Evolutionary conservation across 2,113 vertebrate species (phyloP), one percentile per base, ranked within the genome.

Genomic region (Gymnocephalus cernua): DNA sequence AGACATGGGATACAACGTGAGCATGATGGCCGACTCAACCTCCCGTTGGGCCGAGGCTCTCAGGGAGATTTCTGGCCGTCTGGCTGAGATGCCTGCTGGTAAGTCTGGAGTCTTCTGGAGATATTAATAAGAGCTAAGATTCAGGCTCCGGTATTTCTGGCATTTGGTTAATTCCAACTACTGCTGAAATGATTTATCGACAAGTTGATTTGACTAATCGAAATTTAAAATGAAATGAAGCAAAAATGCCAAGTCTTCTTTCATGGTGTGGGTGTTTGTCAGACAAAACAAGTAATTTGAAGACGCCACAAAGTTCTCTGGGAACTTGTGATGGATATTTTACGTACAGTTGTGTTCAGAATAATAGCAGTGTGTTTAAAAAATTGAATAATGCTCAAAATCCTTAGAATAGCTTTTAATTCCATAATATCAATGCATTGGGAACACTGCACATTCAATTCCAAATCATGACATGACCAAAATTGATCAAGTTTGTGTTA

Each of bases 81-180:
- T 99, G 92, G 98, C 98, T 79, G 98, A 99, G 94, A 99, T 99
- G 98, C 98, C 98, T 86, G 98, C 98, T 89, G 98, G 98, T 99
- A 84, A 91, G 94, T 90, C 48, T 82, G 11, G 14, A 64, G 27
- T 51, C 67, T 61, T 6, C 41, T 25, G 4, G 21, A 77, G n/a
- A n/a, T 50, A 27, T 9, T 12, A 21, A 41, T 3, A 13, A 54
- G 14, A 65, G 6, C 21, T 54, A 4, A 54, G 44, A 65, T 48
- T 62, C 19, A 27, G 7, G 23, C 19, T 41, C 23, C 21, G 2
- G 29, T 45, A 12, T 79, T 27, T 74, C 4, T 67, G 2, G 27
- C 2, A 56, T 12, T 25, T 6, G 0, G 3, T 48, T 19, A 4
- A 38, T 44, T 71, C 29, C 29, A 48, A 23, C 4, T 75, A 11